These are phyloP conservation scores for Parapristionchus giblindavisi DNA, from an alignment of 2,888 invertebrate genomes.

Conservation along the genomic window DNA sequence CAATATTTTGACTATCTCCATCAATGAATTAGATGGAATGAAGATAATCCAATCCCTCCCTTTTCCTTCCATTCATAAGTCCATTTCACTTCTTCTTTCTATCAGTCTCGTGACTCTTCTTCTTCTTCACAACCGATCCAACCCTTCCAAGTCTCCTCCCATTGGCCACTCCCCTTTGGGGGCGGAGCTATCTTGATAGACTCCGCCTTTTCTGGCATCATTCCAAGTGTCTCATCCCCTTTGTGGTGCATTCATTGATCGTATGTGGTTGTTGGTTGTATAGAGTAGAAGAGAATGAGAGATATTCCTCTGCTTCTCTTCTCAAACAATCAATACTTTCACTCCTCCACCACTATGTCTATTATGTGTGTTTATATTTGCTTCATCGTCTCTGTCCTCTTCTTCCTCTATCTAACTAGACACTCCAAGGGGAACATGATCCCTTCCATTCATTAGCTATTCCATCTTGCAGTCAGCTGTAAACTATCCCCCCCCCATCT, in stretches of 20 bases:
- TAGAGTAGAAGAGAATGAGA: background rate
- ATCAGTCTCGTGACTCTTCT: slow-evolving; percentile 1
- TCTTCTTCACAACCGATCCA: background rate
- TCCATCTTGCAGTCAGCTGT: slow-evolving; percentile 1
- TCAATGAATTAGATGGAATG: too few species aligned
- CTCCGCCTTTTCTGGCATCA: slow-evolving; percentile 5
- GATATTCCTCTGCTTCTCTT: background rate
- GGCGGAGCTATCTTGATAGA: background rate
- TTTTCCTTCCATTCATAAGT: slow-evolving; percentile 10
- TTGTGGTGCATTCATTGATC: background rate
- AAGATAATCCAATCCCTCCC: too few species aligned
- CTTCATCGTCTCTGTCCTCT: background rate
- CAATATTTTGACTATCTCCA: too few species aligned
- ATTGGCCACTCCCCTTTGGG: background rate
- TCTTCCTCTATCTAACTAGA: background rate
- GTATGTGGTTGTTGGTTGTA: background rate
- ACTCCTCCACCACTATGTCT: background rate
- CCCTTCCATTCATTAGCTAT: background rate
- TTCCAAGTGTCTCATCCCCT: background rate
- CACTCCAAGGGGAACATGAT: background rate
- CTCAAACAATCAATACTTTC: background rate
- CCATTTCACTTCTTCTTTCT: slow-evolving; percentile 4
- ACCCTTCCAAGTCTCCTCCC: slow-evolving; percentile 14
- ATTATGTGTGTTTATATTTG: background rate
- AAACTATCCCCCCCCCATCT: slow-evolving; percentile 17